Evolutionary conservation across 2,113 vertebrate genomes (phyloP).

Genomic region (Anhinga anhinga): DNA sequence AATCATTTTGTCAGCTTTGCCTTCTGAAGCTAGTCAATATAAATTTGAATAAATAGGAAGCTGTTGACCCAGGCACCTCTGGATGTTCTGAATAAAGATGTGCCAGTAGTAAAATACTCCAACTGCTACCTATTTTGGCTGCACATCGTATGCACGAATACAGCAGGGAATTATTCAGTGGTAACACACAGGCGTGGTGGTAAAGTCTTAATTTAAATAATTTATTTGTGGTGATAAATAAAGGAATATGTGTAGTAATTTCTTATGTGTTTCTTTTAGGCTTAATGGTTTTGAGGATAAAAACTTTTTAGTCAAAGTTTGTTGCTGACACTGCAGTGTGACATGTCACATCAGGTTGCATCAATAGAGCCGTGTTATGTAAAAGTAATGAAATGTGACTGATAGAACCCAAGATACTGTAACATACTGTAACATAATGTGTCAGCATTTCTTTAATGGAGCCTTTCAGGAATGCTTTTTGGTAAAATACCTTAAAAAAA

Average conservation of each 20-base stretch:
- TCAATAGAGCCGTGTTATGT: constrained; percentile 64
- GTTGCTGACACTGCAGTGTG: constrained; percentile 67
- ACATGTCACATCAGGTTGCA: constrained; percentile 71
- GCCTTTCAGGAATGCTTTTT: constrained; percentile 62
- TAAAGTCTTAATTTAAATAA: background rate
- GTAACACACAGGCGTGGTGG: background rate
- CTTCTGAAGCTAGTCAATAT: constrained; percentile 74
- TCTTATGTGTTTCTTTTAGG: background rate
- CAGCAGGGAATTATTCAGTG: background rate
- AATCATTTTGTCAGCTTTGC: constrained; percentile 79
- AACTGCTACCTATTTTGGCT: background rate
- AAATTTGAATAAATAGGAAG: constrained; percentile 79
- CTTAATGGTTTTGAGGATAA: background rate
- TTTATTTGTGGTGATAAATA: background rate
- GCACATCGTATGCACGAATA: background rate
- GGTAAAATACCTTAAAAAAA: constrained; percentile 34
- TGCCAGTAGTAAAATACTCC: constrained; percentile 23
- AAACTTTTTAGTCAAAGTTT: constrained; percentile 61
- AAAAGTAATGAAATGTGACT: constrained; percentile 75
- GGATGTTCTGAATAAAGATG: constrained; percentile 61
- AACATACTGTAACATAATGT: constrained; percentile 53
- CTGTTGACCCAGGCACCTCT: constrained; percentile 62
- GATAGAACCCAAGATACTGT: constrained; percentile 67
- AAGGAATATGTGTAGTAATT: background rate
- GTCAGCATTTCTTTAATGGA: constrained; percentile 73